phyloP scores from a whole-genome alignment of 2,888 invertebrate species.

The Mythimna lalbum region DNA sequence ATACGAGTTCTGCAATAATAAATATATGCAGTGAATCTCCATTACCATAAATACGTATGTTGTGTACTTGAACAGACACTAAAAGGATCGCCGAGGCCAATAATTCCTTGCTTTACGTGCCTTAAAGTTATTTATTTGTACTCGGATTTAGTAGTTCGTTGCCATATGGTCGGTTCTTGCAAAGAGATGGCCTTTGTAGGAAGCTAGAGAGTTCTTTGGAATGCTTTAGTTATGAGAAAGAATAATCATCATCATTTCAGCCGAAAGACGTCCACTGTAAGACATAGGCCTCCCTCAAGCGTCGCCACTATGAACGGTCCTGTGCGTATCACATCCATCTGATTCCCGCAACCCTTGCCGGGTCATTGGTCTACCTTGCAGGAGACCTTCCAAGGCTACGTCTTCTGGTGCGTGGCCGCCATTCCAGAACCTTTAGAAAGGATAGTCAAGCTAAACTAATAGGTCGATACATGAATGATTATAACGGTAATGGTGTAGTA shows the following conservation, averaged over 20 bases:
- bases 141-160: slow-evolving; percentile 21
- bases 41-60: slow-evolving; percentile 69
- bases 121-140: slow-evolving; percentile 41
- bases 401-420: too few species aligned
- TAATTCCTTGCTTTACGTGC: slow-evolving; percentile 41
- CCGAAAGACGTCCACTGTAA: too few species aligned
- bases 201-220: not conserved
- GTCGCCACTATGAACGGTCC: too few species aligned
- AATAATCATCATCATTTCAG: too few species aligned
- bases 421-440: too few species aligned
- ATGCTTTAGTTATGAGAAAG: not conserved
- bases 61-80: slow-evolving; percentile 53
- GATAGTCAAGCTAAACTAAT: not conserved
- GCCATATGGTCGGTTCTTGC: slow-evolving; percentile 25
- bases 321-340: too few species aligned
- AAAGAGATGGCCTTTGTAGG: not conserved
- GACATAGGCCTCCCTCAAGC: too few species aligned
- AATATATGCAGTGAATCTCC: slow-evolving; percentile 57
- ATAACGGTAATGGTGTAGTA: too few species aligned
- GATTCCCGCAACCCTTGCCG: too few species aligned
- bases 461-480: not conserved
- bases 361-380: too few species aligned
- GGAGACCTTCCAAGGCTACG: too few species aligned
- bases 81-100: slow-evolving; percentile 61
- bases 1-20: slow-evolving; percentile 45